These are phyloP conservation scores for Andrena marginata DNA, from an alignment of 2,888 invertebrate species.

Conservation along the genomic window DNA sequence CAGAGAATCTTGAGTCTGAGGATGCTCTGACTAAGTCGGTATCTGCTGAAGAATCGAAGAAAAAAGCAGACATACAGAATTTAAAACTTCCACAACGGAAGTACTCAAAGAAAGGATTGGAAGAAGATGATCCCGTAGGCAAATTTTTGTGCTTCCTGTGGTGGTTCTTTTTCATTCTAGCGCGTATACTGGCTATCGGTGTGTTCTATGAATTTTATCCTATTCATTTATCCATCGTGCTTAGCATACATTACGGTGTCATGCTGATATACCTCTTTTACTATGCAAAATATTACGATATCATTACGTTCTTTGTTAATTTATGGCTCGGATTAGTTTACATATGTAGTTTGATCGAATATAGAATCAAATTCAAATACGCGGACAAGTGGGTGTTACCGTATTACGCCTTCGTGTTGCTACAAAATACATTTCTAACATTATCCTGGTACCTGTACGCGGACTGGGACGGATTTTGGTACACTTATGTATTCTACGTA, in stretches of 20 bases:
- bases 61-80: constrained; percentile 45
- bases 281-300: constrained; percentile 89
- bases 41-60: constrained; percentile 27
- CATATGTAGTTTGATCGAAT: constrained; percentile 92
- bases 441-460: constrained; percentile 88
- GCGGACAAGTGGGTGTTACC: constrained; percentile 90
- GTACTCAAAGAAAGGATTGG: constrained; percentile 87
- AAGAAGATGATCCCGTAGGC: constrained; percentile 91
- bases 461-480: constrained; percentile 90
- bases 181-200: constrained; percentile 90
- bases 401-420: constrained; percentile 89
- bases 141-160: constrained; percentile 90
- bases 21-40: constrained; percentile 26
- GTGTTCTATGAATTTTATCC: constrained; percentile 90
- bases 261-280: constrained; percentile 89
- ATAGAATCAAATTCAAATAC: constrained; percentile 91
- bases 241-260: constrained; percentile 89
- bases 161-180: constrained; percentile 92
- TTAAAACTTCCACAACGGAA: constrained; percentile 76
- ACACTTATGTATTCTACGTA: constrained; percentile 88
- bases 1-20: constrained; percentile 39
- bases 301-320: constrained; percentile 80
- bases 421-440: constrained; percentile 90
- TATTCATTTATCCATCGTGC: constrained; percentile 78
- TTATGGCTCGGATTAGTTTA: constrained; percentile 91